phyloP scores from a whole-genome alignment of 2,888 invertebrate genomes.

The Euzetes globulus region DNA sequence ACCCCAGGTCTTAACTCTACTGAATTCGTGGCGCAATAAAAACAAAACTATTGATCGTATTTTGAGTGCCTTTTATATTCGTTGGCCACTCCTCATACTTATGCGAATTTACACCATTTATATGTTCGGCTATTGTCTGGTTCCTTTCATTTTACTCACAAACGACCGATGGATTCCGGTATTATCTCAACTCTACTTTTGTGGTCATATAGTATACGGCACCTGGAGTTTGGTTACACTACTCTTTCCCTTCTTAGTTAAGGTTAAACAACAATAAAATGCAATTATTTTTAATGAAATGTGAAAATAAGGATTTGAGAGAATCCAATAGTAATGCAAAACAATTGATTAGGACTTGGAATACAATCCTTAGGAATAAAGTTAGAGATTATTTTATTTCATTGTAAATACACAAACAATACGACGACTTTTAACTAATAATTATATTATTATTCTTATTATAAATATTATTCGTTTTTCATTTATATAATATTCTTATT shows the following conservation, averaged over 20 bases:
- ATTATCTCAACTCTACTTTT: constrained; percentile 37
- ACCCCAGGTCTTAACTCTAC: constrained; percentile 8
- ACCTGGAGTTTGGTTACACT: constrained; percentile 38
- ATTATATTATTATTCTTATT: too few relatives aligned
- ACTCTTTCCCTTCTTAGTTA: neutral
- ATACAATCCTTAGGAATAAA: too few relatives aligned
- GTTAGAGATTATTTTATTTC: too few relatives aligned
- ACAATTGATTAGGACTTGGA: too few relatives aligned
- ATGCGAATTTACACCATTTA: constrained; percentile 31
- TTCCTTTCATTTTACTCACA: constrained; percentile 40
- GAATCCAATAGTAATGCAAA: too few relatives aligned
- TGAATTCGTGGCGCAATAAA: constrained; percentile 4
- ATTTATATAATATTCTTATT: too few relatives aligned
- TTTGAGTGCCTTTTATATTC: constrained; percentile 26
- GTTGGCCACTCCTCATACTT: constrained; percentile 31
- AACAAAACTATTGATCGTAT: constrained; percentile 19
- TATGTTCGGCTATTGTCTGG: constrained; percentile 41
- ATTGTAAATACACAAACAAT: too few relatives aligned
- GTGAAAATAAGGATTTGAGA: neutral
- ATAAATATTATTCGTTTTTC: too few relatives aligned
- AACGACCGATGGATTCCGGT: constrained; percentile 36
- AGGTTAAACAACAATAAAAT: constrained; percentile 8
- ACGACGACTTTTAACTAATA: too few relatives aligned
- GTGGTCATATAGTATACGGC: constrained; percentile 40
- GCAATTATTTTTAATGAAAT: neutral